phyloP scores from a whole-genome alignment of 2,113 vertebrate genomes.

The Ia io region DNA sequence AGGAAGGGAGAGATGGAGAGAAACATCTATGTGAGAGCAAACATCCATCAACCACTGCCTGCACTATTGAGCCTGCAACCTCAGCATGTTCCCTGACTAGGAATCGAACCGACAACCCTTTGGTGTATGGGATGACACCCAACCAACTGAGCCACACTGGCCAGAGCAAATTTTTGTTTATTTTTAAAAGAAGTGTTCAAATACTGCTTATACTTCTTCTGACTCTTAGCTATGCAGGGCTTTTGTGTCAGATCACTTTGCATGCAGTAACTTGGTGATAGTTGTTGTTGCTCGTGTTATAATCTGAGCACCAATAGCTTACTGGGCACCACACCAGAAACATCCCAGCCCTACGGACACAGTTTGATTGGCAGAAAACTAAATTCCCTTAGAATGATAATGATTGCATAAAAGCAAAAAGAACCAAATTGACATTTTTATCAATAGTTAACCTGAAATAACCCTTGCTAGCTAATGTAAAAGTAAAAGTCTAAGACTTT shows the following conservation, averaged over 20 bases:
- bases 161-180: not conserved
- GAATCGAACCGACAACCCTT: not conserved
- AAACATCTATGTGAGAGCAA: not conserved
- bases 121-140: not conserved
- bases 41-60: not conserved
- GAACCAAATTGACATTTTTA: slow-evolving; percentile 40
- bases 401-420: slow-evolving; percentile 48
- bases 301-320: slow-evolving; percentile 35
- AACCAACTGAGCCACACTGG: not conserved
- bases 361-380: slow-evolving; percentile 48
- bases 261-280: slow-evolving; percentile 46
- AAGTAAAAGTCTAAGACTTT: slow-evolving; percentile 41
- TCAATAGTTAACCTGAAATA: slow-evolving; percentile 46
- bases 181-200: slow-evolving; percentile 35
- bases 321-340: slow-evolving; percentile 28
- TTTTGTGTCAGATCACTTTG: slow-evolving; percentile 51
- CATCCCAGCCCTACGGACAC: slow-evolving; percentile 38
- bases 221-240: not conserved
- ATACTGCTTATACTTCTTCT: not conserved
- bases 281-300: slow-evolving; percentile 55
- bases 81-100: not conserved
- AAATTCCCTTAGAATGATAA: slow-evolving; percentile 38
- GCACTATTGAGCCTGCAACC: not conserved
- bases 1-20: not conserved
- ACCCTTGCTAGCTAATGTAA: slow-evolving; percentile 17